These are phyloP conservation scores for Monopis laevigella DNA, from an alignment of 2,888 invertebrate genomes.

Conservation along the genomic window DNA sequence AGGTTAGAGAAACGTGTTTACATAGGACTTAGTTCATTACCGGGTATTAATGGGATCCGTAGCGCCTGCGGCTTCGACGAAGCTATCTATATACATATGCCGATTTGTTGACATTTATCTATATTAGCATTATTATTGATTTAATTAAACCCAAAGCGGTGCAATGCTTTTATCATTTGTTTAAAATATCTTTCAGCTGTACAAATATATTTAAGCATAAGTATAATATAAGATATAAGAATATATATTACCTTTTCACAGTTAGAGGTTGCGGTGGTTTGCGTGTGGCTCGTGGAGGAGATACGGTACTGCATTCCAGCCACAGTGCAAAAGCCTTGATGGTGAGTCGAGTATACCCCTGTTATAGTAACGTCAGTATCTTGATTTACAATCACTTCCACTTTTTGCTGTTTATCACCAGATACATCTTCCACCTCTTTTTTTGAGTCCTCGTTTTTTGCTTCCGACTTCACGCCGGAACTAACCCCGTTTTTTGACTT, in stretches of 20 bases:
- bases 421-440: slow-evolving; percentile 45
- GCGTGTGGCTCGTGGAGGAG: slow-evolving; percentile 86
- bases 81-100: slow-evolving; percentile 31
- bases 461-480: slow-evolving; percentile 66
- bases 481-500: slow-evolving; percentile 60
- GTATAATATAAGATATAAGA: too few relatives aligned
- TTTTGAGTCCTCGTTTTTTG: slow-evolving; percentile 50
- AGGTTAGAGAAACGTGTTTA: slow-evolving; percentile 52
- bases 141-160: too few relatives aligned
- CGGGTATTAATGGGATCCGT: slow-evolving; percentile 49
- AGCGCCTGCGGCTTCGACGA: slow-evolving; percentile 35
- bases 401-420: slow-evolving; percentile 63
- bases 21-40: slow-evolving; percentile 61
- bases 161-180: too few relatives aligned
- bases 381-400: slow-evolving; percentile 84
- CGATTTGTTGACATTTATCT: slow-evolving; percentile 3
- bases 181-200: too few relatives aligned
- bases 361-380: slow-evolving; percentile 90
- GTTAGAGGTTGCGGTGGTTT: slow-evolving; percentile 85
- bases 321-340: slow-evolving; percentile 86
- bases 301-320: slow-evolving; percentile 88
- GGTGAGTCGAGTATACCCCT: slow-evolving; percentile 84
- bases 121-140: too few relatives aligned
- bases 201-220: too few relatives aligned
- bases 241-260: slow-evolving; percentile 74